Percentiles rank a stretch among this genome's conserved stretches.
Evolutionary conservation across 35 echinoderm and acorn worm species (phyloP).

Genomic region (Hemicentrotus pulcherrimus): DNA sequence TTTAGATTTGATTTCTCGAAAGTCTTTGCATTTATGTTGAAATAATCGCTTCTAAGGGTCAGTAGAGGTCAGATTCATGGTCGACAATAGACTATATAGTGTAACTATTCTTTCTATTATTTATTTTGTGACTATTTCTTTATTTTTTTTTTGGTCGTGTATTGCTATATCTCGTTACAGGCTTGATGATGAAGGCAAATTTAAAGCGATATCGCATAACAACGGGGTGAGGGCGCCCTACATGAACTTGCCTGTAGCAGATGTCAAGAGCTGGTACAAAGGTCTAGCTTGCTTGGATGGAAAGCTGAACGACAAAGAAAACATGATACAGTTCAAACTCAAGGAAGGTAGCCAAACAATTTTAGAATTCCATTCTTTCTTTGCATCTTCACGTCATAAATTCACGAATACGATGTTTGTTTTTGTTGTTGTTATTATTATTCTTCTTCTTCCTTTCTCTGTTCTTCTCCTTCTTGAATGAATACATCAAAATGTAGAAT

Average conservation of each 20-base stretch:
- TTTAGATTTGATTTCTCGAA: no score
- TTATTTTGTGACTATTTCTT: no score
- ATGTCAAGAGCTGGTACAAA: not conserved
- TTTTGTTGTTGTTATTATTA: not conserved
- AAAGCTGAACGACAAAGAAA: not conserved
- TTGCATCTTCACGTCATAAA: not conserved
- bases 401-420: not conserved
- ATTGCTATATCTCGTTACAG: not conserved
- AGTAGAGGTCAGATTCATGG: no score
- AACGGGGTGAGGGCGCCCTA: conserved; percentile 22
- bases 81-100: no score
- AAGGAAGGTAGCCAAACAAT: not conserved
- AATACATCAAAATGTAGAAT: no score
- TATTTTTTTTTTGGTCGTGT: not conserved
- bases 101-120: no score
- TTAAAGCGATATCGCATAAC: conserved; percentile 14
- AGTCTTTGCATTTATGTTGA: no score
- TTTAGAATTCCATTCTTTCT: not conserved
- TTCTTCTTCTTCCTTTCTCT: not conserved
- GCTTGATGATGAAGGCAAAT: conserved; percentile 8
- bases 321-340: conserved; percentile 46
- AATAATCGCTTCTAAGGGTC: no score
- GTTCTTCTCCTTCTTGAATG: no score
- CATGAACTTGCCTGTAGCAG: conserved; percentile 6
- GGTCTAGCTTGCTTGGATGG: not conserved